Conservation (phyloP, 2,888 invertebrate genomes). For the Lasius fuliginosus region DNA sequence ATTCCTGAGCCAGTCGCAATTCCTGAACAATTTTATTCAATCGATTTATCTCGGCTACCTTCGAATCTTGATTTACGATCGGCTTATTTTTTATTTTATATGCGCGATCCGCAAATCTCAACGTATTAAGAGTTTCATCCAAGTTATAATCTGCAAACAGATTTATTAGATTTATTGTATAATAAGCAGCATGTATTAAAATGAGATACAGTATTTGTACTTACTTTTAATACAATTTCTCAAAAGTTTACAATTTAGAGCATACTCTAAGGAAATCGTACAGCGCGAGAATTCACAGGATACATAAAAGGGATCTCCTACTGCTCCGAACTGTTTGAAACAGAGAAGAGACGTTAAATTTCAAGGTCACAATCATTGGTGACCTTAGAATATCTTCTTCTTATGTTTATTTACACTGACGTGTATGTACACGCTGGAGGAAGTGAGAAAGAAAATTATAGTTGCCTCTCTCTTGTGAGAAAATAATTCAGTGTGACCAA, state of each 20-base stretch:
- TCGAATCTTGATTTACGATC: slow-evolving; percentile 94
- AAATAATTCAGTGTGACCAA: too few relatives aligned
- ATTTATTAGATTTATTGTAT: slow-evolving; percentile 22
- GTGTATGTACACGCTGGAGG: too few relatives aligned
- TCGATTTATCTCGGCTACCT: slow-evolving; percentile 92
- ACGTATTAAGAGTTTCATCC: slow-evolving; percentile 95
- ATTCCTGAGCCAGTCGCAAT: slow-evolving; percentile 89
- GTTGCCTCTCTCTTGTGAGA: too few relatives aligned
- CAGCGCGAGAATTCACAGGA: not conserved
- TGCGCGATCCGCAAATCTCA: slow-evolving; percentile 96
- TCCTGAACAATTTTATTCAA: slow-evolving; percentile 92
- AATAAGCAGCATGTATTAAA: slow-evolving; percentile 84
- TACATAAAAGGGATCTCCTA: not conserved
- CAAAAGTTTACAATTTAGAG: not conserved
- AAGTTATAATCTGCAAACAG: slow-evolving; percentile 90
- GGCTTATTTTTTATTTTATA: slow-evolving; percentile 96
- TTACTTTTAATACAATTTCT: slow-evolving; percentile 14
- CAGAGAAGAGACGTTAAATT: slow-evolving; percentile 10
- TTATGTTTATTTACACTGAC: too few relatives aligned
- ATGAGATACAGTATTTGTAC: not conserved
- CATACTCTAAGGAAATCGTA: not conserved
- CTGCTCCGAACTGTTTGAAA: not conserved
- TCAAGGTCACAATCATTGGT: too few relatives aligned
- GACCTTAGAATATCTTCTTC: too few relatives aligned
- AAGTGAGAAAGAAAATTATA: too few relatives aligned